Conservation (phyloP, 2,797 vertebrate species). For the Syngnathus acus region DNA sequence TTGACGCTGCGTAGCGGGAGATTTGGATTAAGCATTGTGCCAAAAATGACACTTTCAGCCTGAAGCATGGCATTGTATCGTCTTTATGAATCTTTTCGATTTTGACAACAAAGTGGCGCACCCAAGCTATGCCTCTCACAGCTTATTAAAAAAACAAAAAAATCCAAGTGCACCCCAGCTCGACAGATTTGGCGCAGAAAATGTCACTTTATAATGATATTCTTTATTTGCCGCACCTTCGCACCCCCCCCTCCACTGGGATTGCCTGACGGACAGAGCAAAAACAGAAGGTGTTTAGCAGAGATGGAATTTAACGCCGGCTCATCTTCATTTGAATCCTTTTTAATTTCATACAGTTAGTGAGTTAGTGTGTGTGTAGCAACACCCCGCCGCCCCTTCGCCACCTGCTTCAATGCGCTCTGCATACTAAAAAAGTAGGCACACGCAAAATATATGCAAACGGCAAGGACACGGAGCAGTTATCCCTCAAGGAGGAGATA, state of each 20-base stretch:
- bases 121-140: no score
- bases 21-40: neutral
- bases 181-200: no score
- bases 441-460: slow-evolving; percentile 39
- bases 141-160: no score
- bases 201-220: neutral
- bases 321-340: slow-evolving; percentile 3
- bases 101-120: no score
- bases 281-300: neutral
- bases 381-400: slow-evolving; percentile 9
- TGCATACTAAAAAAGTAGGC: slow-evolving; percentile 44
- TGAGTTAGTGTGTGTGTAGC: slow-evolving; percentile 30
- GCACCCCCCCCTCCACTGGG: neutral
- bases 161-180: no score
- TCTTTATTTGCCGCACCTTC: neutral
- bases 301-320: neutral
- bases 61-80: neutral
- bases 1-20: slow-evolving; percentile 19
- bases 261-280: neutral
- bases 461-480: slow-evolving; percentile 9
- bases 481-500: neutral
- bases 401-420: slow-evolving; percentile 44
- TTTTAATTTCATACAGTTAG: slow-evolving; percentile 24
- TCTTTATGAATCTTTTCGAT: no score
- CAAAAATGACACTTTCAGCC: neutral